These are phyloP conservation scores for Parambassis ranga DNA, from an alignment of 2,797 vertebrate genomes.

Conservation along the genomic window DNA sequence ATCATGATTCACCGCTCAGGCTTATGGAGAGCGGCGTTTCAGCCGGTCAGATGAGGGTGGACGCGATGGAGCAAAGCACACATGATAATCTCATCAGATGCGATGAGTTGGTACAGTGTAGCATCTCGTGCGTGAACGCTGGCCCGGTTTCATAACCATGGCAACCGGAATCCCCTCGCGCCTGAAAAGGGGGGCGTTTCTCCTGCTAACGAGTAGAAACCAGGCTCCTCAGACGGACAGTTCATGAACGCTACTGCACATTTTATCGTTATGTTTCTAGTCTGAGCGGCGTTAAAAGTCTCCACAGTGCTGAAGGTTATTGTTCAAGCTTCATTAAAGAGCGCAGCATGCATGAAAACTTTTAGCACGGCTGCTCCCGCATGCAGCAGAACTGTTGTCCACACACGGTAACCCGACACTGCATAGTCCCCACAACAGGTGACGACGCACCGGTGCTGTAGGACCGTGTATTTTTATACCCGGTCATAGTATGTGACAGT, in stretches of 20 bases:
- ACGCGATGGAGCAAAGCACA: conserved; percentile 26
- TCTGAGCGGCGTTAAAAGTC: not conserved
- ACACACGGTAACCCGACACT: conserved; percentile 61
- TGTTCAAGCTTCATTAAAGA: not conserved
- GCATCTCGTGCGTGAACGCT: conserved; percentile 51
- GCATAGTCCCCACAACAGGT: conserved; percentile 70
- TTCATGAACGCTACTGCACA: fast-evolving
- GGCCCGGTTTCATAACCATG: conserved; percentile 66
- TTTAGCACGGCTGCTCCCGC: conserved; percentile 6
- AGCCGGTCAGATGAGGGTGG: conserved; percentile 41
- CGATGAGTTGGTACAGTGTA: conserved; percentile 33
- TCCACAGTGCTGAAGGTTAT: not conserved
- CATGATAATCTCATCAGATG: conserved; percentile 56
- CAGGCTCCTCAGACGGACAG: not conserved
- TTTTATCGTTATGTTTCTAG: not conserved
- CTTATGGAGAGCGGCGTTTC: conserved; percentile 37
- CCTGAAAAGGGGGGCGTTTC: conserved; percentile 62
- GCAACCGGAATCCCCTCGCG: conserved; percentile 69
- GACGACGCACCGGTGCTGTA: conserved; percentile 62
- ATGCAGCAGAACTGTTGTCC: conserved; percentile 20
- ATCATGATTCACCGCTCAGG: conserved; percentile 54
- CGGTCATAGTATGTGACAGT: conserved; percentile 6
- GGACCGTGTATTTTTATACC: conserved; percentile 67
- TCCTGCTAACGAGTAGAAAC: not conserved
- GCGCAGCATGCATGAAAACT: conserved; percentile 37